Evolutionary conservation across 2,113 vertebrate genomes (phyloP).

Genomic region (Malurus melanocephalus): DNA sequence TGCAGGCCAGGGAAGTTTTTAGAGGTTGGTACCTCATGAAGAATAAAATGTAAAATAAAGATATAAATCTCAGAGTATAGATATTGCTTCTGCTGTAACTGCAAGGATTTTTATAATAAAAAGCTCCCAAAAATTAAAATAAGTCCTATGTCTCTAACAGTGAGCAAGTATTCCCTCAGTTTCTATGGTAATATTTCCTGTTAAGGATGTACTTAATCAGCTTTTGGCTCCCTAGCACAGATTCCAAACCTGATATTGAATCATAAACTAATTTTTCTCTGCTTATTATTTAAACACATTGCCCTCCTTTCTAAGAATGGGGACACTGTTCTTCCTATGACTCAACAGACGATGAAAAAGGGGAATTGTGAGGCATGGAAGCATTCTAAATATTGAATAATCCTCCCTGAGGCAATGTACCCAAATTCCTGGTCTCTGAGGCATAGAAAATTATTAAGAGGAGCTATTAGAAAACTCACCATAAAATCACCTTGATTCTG

Average conservation of each 20-base stretch:
- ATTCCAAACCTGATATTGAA: conserved; percentile 26
- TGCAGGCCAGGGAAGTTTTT: conserved; percentile 39
- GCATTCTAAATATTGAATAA: conserved; percentile 2
- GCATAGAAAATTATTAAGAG: not conserved
- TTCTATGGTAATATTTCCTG: conserved; percentile 58
- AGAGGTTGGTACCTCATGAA: conserved; percentile 27
- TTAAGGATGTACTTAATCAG: conserved; percentile 25
- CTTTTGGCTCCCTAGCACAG: conserved; percentile 33
- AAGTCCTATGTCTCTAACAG: not conserved
- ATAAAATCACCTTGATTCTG: not conserved
- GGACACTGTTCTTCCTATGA: not conserved
- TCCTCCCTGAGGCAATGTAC: not conserved
- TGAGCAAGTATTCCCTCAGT: conserved; percentile 39
- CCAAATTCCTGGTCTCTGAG: not conserved
- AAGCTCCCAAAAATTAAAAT: not conserved
- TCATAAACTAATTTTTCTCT: conserved; percentile 53
- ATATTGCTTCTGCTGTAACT: conserved; percentile 35
- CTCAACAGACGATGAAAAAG: not conserved
- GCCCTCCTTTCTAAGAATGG: conserved; percentile 28
- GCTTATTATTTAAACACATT: conserved; percentile 49
- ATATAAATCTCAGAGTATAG: conserved; percentile 54
- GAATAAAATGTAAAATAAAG: conserved; percentile 66
- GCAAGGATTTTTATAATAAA: conserved; percentile 52
- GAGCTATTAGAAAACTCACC: not conserved
- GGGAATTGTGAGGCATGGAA: not conserved